Evolutionary conservation across 2,888 invertebrate genomes (phyloP).

Genomic region (Heteromyza rotundicornis): DNA sequence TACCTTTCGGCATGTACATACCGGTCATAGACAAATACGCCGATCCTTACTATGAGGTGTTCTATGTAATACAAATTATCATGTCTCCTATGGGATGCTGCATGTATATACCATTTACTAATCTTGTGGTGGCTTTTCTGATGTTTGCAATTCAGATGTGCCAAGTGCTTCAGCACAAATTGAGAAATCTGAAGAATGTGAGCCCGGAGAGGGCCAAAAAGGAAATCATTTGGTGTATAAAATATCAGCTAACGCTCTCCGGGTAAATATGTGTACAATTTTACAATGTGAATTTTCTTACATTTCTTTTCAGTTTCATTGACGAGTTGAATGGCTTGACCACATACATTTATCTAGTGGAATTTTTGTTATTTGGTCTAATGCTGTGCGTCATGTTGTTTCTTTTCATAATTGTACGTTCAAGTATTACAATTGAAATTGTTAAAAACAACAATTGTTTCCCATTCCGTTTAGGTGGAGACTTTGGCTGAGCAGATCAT

Average conservation of each 20-base stretch:
- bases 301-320: slow-evolving; percentile 23
- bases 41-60: slow-evolving; percentile 45
- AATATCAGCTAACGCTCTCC: slow-evolving; percentile 45
- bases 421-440: neutral
- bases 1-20: slow-evolving; percentile 49
- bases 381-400: slow-evolving; percentile 53
- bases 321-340: slow-evolving; percentile 39
- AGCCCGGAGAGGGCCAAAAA: slow-evolving; percentile 21
- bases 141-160: slow-evolving; percentile 49
- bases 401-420: slow-evolving; percentile 47
- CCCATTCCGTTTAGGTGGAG: slow-evolving; percentile 35
- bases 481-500: slow-evolving; percentile 45
- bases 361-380: slow-evolving; percentile 49
- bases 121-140: slow-evolving; percentile 47
- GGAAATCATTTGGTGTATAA: slow-evolving; percentile 49
- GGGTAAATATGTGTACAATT: no score
- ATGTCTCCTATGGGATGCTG: slow-evolving; percentile 53
- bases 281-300: no score
- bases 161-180: slow-evolving; percentile 44
- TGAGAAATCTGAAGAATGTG: slow-evolving; percentile 35
- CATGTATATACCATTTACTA: slow-evolving; percentile 53
- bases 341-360: slow-evolving; percentile 40
- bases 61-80: slow-evolving; percentile 44
- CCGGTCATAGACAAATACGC: slow-evolving; percentile 42
- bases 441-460: neutral